Base-by-base conservation (phyloP, 2,113 vertebrate genomes). In the Cyprinodon brontotheroides region DNA sequence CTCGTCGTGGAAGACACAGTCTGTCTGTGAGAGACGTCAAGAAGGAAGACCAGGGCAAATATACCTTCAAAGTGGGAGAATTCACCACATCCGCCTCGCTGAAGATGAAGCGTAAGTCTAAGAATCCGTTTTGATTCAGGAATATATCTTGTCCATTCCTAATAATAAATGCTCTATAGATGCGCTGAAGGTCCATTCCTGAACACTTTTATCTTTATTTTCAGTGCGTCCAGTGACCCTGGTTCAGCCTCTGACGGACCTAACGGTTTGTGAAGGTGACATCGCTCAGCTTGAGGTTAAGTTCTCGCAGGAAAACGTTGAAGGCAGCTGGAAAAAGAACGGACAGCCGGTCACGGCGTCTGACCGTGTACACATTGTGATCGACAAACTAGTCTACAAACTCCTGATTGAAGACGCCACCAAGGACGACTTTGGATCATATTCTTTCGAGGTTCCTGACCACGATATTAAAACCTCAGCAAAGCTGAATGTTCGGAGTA, bases 11-110 rank as follows among this genome's bases (percentile, higher is more conserved):
- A 78, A 95, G 98, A 53, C 96, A 98, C 77, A 90, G 82, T 75
- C 95, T 99, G 65, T 96, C 96, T 8, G 93, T 99, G 80, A 99
- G 96, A 89, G 97, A 99, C 17, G 95, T 99, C 37, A 96, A 93
- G 84, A 99, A 96, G 89, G 97, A 98, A 65, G 98, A 99, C 84
- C 98, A 99, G 86, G 98, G 98, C 81, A 94, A 96, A 79, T 99
- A 99, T 40, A 96, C 94, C 69, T 99, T 97, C 81, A 94, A 94
- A 84, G 93, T 95, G 4, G 95, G 89, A 0, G 95, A 96, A 22
- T 95, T 98, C 86, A 94, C 90, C 88, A 96, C 97, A 61, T 94
- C 82, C 15, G 97, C 96, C 57, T 94, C 91, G 64, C 92, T 99
- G 60, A 99, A 97, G 89, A 99, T 99, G 95, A 98, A 96, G 86